phyloP scores from a whole-genome alignment of 1,140 invertebrate genomes.

The Prorops nasuta region DNA sequence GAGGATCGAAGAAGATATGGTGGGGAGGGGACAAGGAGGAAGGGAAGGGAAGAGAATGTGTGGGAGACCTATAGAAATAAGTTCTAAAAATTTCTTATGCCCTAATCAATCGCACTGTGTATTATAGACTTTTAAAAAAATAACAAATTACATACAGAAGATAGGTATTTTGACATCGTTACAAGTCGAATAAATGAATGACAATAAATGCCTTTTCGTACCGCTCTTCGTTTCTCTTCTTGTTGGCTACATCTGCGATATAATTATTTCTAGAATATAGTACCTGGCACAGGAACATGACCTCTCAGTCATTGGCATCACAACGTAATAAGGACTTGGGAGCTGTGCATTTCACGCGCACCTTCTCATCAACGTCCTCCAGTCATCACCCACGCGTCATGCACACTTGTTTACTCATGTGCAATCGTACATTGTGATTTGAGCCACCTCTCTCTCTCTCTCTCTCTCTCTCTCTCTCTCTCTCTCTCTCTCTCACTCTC shows the following conservation, averaged over 20 bases:
- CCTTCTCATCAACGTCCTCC: not conserved
- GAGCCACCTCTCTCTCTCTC: not conserved
- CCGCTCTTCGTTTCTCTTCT: slow-evolving; percentile 9
- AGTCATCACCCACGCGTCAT: not conserved
- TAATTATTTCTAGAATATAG: slow-evolving; percentile 55
- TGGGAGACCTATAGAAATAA: too few species aligned
- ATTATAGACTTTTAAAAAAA: slow-evolving; percentile 59
- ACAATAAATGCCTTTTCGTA: slow-evolving; percentile 27
- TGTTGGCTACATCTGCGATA: slow-evolving; percentile 42
- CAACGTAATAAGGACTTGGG: slow-evolving; percentile 57
- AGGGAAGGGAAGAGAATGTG: not conserved
- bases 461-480: not conserved
- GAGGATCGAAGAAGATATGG: not conserved
- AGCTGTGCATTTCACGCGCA: slow-evolving; percentile 50
- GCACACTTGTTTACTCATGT: not conserved
- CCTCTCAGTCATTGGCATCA: slow-evolving; percentile 57
- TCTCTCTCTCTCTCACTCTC: slow-evolving; percentile 4
- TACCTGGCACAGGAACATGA: slow-evolving; percentile 60
- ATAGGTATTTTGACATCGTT: slow-evolving; percentile 29
- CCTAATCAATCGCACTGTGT: slow-evolving; percentile 42
- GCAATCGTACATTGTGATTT: not conserved
- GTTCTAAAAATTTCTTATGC: slow-evolving; percentile 33
- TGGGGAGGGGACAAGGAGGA: not conserved
- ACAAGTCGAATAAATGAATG: slow-evolving; percentile 37
- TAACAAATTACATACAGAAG: slow-evolving; percentile 55